phyloP scores from a whole-genome alignment of 2,888 invertebrate species.

The Hipparchia semele region DNA sequence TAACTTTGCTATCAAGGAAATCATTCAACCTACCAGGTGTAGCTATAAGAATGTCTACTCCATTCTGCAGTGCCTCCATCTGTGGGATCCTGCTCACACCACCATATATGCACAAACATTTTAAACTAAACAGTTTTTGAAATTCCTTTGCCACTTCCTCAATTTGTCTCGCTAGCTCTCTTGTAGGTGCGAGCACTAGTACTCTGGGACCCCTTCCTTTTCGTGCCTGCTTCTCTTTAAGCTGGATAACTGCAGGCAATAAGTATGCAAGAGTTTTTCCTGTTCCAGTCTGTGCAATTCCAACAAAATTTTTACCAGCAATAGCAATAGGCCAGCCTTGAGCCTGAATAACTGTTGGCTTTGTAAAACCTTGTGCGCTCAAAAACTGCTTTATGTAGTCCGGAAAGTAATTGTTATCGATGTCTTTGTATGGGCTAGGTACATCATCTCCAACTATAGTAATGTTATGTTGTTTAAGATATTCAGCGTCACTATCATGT shows the following conservation, averaged over 20 bases:
- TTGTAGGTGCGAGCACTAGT: slow-evolving; percentile 90
- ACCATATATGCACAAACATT: slow-evolving; percentile 93
- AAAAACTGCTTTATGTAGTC: slow-evolving; percentile 86
- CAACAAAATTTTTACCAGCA: slow-evolving; percentile 91
- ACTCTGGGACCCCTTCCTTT: slow-evolving; percentile 91
- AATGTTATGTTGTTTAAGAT: slow-evolving; percentile 86
- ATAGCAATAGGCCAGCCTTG: slow-evolving; percentile 93
- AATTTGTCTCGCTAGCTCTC: slow-evolving; percentile 91
- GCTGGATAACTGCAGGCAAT: slow-evolving; percentile 92
- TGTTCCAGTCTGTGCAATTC: slow-evolving; percentile 92
- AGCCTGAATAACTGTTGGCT: slow-evolving; percentile 92
- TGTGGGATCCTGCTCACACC: slow-evolving; percentile 90
- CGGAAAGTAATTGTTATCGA: slow-evolving; percentile 89
- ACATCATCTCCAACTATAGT: slow-evolving; percentile 87
- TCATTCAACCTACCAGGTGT: slow-evolving; percentile 95
- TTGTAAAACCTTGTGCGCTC: slow-evolving; percentile 84
- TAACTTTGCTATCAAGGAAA: slow-evolving; percentile 88
- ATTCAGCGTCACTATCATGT: slow-evolving; percentile 83
- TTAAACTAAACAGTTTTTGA: slow-evolving; percentile 86
- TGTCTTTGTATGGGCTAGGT: slow-evolving; percentile 89
- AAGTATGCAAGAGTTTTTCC: slow-evolving; percentile 91
- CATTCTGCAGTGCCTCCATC: slow-evolving; percentile 85
- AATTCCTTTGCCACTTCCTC: slow-evolving; percentile 91
- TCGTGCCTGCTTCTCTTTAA: slow-evolving; percentile 87
- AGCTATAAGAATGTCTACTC: slow-evolving; percentile 93